Base-by-base conservation (phyloP, 2,888 invertebrate genomes). In the Noctuana brunneofusca region DNA sequence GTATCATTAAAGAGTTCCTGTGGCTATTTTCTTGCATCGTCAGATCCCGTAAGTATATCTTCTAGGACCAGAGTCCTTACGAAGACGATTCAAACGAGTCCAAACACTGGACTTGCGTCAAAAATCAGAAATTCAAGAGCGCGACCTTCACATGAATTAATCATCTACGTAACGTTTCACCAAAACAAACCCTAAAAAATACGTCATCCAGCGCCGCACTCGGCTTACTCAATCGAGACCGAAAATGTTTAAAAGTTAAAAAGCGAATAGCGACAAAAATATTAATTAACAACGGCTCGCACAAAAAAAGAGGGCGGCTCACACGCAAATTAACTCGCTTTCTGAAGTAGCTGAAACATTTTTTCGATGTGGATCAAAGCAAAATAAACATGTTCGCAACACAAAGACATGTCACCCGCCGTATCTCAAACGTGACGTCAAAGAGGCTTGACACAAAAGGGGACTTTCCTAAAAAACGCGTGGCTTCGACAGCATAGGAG, bases 331-430 rank as follows among this genome's bases (percentile, higher is more conserved):
- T 38, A 62, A 38, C 62, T 49, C 55, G 49, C 55, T 52, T 16
- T 16, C 41, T 30, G 50, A 56, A 63, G 56, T 46, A 56, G 63
- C 63, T 57, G 57, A 52, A 63, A 63, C 56, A 63, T 52, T 63
- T 50, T 60, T 57, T 57, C 56, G 64, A 59, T 56, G 60, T 41
- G 64, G 63, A 55, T 55, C 60, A 59, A 60, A 62, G 16, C 66
- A 64, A 68, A 55, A 64, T 55, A 55, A 67, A 67, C 57, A 65
- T 38, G 56, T 38, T 70, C 68, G 74, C 65, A 64, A 66, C 72
- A 57, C 64, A 66, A 69, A 64, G 58, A 62, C 50, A 56, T 56
- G 65, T 65, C 65, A 57, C 56, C 16, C 58, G 56, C 53, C 52
- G 53, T 58, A 56, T 64, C 59, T 30, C 65, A 65, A 63, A 64